A percentile compares a stretch with the other conserved stretches of the same genome.
Conservation (phyloP, 2,113 vertebrate genomes). For the Xenopus laevis region DNA sequence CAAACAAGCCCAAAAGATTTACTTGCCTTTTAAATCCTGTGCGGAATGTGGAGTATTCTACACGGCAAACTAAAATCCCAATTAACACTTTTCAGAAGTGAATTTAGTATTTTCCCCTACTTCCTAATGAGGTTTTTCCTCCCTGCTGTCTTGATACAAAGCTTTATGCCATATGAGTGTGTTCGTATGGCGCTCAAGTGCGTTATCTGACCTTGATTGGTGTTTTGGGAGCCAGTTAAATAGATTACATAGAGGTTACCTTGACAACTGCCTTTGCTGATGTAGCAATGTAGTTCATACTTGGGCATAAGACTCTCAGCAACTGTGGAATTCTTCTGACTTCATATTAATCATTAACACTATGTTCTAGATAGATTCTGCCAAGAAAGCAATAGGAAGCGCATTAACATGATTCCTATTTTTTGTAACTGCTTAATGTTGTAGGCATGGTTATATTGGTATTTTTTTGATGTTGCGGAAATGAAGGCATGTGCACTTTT, state of each 20-base stretch:
- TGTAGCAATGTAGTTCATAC: conserved; percentile 85
- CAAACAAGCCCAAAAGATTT: conserved; percentile 36
- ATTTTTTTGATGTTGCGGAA: neutral
- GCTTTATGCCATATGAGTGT: conserved; percentile 73
- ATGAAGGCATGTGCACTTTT: neutral
- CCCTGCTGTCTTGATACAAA: conserved; percentile 80
- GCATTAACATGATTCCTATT: conserved; percentile 58
- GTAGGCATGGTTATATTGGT: conserved; percentile 57
- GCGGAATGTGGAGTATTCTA: conserved; percentile 48
- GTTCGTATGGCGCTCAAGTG: conserved; percentile 74
- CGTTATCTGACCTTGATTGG: conserved; percentile 86
- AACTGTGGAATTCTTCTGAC: conserved; percentile 78
- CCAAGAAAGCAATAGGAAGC: conserved; percentile 67
- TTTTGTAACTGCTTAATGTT: conserved; percentile 52
- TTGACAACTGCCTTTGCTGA: conserved; percentile 93
- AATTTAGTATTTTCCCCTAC: conserved; percentile 65
- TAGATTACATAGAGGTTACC: conserved; percentile 89
- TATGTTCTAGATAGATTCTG: conserved; percentile 70
- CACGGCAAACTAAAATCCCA: conserved; percentile 62
- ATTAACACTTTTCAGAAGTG: conserved; percentile 77
- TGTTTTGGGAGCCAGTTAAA: conserved; percentile 86
- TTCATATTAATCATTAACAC: conserved; percentile 87
- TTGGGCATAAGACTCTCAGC: conserved; percentile 76
- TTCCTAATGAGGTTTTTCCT: conserved; percentile 82
- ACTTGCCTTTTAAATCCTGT: conserved; percentile 48